Conservation (phyloP, 2,888 invertebrate species). For the Agrotis exclamationis region DNA sequence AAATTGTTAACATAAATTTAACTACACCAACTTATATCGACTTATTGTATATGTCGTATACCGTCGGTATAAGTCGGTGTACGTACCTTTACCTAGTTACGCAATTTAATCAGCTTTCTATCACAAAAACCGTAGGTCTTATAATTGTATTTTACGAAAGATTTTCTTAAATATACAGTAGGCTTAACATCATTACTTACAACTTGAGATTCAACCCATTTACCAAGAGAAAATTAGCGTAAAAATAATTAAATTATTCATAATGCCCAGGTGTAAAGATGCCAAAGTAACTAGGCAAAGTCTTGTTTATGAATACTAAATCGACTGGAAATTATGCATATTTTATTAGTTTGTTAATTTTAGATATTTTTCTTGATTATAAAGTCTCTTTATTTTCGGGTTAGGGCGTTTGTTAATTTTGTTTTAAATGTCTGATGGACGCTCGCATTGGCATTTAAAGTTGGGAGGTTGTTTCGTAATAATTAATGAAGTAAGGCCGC, state of each 20-base stretch:
- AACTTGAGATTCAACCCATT: constrained; percentile 10
- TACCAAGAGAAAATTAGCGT: constrained; percentile 32
- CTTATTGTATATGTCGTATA: no score
- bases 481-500: not conserved
- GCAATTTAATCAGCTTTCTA: not conserved
- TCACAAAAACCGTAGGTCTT: not conserved
- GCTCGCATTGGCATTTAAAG: constrained; percentile 9
- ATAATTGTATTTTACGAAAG: not conserved
- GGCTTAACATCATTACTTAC: constrained; percentile 11
- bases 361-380: constrained; percentile 52
- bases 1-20: no score
- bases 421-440: constrained; percentile 4
- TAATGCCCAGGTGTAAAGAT: constrained; percentile 37
- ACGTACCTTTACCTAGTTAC: no score
- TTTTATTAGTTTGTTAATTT: constrained; percentile 53
- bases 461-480: not conserved
- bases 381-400: constrained; percentile 33
- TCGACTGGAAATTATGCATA: constrained; percentile 55
- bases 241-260: constrained; percentile 61
- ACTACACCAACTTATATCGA: no score
- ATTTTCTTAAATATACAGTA: constrained; percentile 12
- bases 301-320: constrained; percentile 64
- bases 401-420: not conserved
- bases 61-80: no score
- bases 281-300: constrained; percentile 26